Percentiles rank a stretch among this genome's conserved stretches.
These are phyloP conservation scores for Prionailurus bengalensis DNA, from an alignment of 2,113 vertebrate genomes.

Conservation along the genomic window DNA sequence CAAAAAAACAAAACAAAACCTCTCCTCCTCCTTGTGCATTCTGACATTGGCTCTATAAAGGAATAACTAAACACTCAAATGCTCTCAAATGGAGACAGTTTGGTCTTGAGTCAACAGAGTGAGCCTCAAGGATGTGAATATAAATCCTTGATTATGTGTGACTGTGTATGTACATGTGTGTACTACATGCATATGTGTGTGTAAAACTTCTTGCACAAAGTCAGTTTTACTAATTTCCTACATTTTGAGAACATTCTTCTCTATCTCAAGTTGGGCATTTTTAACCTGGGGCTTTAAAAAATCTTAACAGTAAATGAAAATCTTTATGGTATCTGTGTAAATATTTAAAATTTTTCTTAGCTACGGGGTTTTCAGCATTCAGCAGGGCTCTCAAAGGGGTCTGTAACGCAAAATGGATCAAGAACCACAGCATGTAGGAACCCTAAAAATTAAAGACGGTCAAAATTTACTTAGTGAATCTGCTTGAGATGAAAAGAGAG, in stretches of 20 bases:
- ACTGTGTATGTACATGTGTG: too few species aligned
- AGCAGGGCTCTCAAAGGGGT: background rate
- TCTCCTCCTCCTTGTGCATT: background rate
- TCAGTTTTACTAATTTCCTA: background rate
- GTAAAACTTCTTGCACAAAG: background rate
- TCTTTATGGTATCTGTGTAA: background rate
- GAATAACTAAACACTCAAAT: background rate
- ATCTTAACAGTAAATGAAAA: background rate
- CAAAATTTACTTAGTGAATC: background rate
- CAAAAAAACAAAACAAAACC: too few species aligned
- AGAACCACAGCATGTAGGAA: background rate
- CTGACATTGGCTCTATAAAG: background rate
- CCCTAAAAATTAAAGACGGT: background rate
- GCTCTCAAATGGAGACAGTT: background rate
- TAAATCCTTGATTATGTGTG: background rate
- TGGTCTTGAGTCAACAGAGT: background rate
- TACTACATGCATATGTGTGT: too few species aligned
- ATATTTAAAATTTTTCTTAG: background rate
- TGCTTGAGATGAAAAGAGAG: background rate
- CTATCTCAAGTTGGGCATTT: background rate
- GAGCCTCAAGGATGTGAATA: background rate
- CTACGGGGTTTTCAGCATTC: background rate
- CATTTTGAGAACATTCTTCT: background rate
- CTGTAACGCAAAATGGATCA: background rate
- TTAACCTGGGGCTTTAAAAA: background rate